Base-by-base conservation (phyloP, 2,797 vertebrate species). In the Chelon labrosus region DNA sequence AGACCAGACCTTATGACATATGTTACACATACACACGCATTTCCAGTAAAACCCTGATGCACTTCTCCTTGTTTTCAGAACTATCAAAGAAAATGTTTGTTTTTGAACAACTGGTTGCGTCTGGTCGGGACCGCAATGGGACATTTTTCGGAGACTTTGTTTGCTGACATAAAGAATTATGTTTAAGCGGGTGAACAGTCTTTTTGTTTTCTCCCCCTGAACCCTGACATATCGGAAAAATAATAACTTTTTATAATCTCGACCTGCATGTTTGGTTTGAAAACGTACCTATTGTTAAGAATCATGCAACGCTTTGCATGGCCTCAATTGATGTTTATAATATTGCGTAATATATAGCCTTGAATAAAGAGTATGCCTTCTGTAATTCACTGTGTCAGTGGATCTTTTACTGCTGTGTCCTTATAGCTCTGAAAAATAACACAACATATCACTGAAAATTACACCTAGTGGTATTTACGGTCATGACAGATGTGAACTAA, bases 281-380 rank as follows among this genome's bases (percentile, higher is more conserved):
- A 88, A 84, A 82, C 82, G 65, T 79, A 84, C 78, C 65, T 71
- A 54, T 80, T 83, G 79, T 82, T 81, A 59, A 75, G 61, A 85
- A 75, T 53, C 71, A 82, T 92, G 87, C 87, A 87, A 68, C 79
- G 86, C 77, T 90, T 82, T 89, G 90, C 93, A 93, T 89, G 87
- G 70, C 75, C 70, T 81, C 60, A 42, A 85, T 60, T 87, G 75
- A 79, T 87, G 81, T 89, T 90, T 87, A 80, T 85, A 82, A 79
- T 78, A 52, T 75, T 80, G 75, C 52, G 68, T 88, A 87, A 92
- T 88, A 89, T 91, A 87, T 66, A 83, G 60, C 72, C 57, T 77
- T 83, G 35, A 93, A 94, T 93, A 93, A 95, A 95, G 70, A 90
- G 16, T 35, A 66, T 75, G 54, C 67, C 88, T 87, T 90, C 81